phyloP scores from a whole-genome alignment of 2,888 invertebrate species.

The Teleogryllus oceanicus region DNA sequence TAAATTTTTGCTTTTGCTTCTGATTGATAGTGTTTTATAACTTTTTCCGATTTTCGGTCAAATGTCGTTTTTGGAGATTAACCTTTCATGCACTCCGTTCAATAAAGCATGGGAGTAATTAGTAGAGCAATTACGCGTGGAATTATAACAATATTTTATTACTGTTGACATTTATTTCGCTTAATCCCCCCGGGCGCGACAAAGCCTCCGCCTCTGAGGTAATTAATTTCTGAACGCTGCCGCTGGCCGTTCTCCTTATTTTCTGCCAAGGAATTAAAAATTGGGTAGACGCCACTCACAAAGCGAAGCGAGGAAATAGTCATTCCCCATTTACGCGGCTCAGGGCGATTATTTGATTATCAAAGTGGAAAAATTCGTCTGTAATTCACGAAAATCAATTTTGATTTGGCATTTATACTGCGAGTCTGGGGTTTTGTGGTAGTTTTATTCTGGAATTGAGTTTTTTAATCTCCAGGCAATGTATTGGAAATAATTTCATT shows the following conservation, averaged over 20 bases:
- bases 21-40: constrained; percentile 11
- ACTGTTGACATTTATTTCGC: constrained; percentile 9
- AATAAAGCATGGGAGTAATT: constrained; percentile 18
- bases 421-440: no score
- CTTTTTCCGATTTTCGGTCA: constrained; percentile 1
- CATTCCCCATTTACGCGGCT: not conserved
- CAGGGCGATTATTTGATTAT: not conserved
- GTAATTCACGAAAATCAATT: not conserved
- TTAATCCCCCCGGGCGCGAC: not conserved
- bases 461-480: no score
- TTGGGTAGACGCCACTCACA: not conserved
- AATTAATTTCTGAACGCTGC: constrained; percentile 11
- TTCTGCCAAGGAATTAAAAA: not conserved
- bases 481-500: no score
- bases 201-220: constrained; percentile 3
- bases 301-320: not conserved
- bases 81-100: not conserved
- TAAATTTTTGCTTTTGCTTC: not conserved
- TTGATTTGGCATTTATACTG: not conserved
- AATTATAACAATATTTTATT: constrained; percentile 9
- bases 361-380: not conserved
- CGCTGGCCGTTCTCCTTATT: not conserved
- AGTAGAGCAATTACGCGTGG: not conserved
- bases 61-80: not conserved
- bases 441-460: no score